Base-by-base conservation (phyloP, 2,113 vertebrate species). In the Hemichromis elongatus region DNA sequence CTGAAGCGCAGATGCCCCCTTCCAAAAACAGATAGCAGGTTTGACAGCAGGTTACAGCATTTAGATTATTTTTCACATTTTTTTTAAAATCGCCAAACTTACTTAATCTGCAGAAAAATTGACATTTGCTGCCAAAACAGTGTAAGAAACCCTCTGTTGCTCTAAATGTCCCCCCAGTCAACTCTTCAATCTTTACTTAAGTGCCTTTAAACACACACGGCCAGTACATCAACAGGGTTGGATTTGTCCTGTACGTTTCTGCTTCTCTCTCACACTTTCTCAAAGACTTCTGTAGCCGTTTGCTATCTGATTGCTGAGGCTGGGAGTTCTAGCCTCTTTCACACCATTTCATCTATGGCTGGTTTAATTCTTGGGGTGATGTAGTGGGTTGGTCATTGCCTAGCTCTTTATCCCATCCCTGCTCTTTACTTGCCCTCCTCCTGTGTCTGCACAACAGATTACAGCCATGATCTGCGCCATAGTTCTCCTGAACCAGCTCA, bases 401-500 rank as follows among this genome's bases (percentile, higher is more conserved):
- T 26, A 35, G 3, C 52, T n/a, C 77, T 80, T 79, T 35, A 9
- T 37, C 21, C 81, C 63, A 59, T 89, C 66, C 9, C 33, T 50
- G 8, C 87, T 87, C 73, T 92, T 91, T 80, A 82, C 70, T 54
- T 57, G 78, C 86, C 55, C 81, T 54, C 75, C 77, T 13, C 84
- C 47, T 90, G 45, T 85, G 66, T 84, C 47, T 79, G 45, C 28
- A 47, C 59, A 56, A 88, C 88, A 95, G 94, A 84, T 94, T 2
- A 53, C 6, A 2, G 90, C 90, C 52, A 54, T 94, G 84, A 55
- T 89, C 59, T 94, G 94, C 85, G 1, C 57, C 70, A 1, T 1
- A 26, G 5, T 94, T 81, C 92, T 95, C 81, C 53, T 88, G 70
- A 77, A 82, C 28, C 77, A 90, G 55, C 33, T 92, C 54, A 93